Evolutionary conservation across 1,140 invertebrate species (phyloP), one percentile per base, ranked within the genome.

Genomic region (Drosophila tani): DNA sequence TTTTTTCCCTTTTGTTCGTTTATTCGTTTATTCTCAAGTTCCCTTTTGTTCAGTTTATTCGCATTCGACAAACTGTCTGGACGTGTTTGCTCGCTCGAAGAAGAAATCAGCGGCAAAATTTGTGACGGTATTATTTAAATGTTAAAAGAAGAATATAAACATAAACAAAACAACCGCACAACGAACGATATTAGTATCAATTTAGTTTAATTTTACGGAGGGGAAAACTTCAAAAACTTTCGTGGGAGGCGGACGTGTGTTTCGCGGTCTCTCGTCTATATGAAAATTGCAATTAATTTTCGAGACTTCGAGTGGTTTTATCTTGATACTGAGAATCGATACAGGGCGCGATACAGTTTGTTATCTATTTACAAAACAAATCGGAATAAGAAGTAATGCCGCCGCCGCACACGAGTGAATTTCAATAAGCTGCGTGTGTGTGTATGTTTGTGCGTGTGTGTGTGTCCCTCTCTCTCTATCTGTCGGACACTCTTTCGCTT

Each of bases 341-440:
- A n/a, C 11, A 53, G 5, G 27, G 27, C 27, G 19, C 45, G 11
- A 43, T 58, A 17, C 24, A 21, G 21, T 27, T 35, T 55, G 46
- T 51, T 45, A 67, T 70, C 47, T 67, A 29, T 38, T 70, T 68
- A 68, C 29, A 17, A 66, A 67, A 64, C 43, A 70, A 53, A 67
- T 70, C 40, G 63, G 19, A 43, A 32, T 45, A 24, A 14, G 40
- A 50, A 70, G 17, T n/a, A 53, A 53, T 38, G 67, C 67, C 46
- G 62, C 67, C 24, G 47, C 40, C 19, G 38, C 47, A 68, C 47
- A 70, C 47, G 29, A 70, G 47, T 67, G 29, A 63, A 63, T 55
- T 63, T n/a, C 47, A 38, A 45, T 45, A 45, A 46, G 67, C 47
- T 24, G 66, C n/a, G 24, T 67, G 27, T 67, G 27, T 67, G 41